Evolutionary conservation across 2,797 vertebrate genomes (phyloP).

Genomic region (Oryzias sinensis): DNA sequence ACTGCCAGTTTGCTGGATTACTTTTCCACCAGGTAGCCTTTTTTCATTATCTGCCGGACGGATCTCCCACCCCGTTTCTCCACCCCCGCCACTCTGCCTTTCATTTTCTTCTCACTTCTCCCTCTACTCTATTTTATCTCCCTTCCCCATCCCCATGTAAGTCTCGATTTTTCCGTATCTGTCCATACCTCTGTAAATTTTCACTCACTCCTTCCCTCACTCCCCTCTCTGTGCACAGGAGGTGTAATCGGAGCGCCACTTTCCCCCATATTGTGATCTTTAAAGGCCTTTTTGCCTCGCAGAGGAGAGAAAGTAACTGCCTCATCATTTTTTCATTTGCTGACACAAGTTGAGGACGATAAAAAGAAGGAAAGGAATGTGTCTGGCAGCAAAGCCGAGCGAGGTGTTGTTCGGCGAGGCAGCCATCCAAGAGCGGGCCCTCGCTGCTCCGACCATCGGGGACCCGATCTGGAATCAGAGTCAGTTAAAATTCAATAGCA

Average conservation of each 20-base stretch:
- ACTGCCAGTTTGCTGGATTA: slow-evolving; percentile 72
- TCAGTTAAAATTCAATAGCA: slow-evolving; percentile 56
- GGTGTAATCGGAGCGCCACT: slow-evolving; percentile 71
- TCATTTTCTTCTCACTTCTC: slow-evolving; percentile 51
- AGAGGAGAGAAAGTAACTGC: slow-evolving; percentile 61
- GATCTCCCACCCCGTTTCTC: slow-evolving; percentile 56
- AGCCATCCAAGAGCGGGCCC: slow-evolving; percentile 58
- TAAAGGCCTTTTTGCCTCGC: slow-evolving; percentile 65
- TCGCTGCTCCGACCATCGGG: slow-evolving; percentile 28
- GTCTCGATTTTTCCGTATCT: slow-evolving; percentile 9
- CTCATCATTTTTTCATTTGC: slow-evolving; percentile 73
- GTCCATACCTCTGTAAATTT: slow-evolving; percentile 2
- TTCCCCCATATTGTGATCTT: slow-evolving; percentile 74
- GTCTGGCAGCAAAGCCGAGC: slow-evolving; percentile 52
- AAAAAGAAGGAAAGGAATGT: slow-evolving; percentile 73
- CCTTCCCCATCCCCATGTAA: slow-evolving; percentile 20
- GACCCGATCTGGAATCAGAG: slow-evolving; percentile 61
- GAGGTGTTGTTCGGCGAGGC: slow-evolving; percentile 59
- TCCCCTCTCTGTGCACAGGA: slow-evolving; percentile 53
- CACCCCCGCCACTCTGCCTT: slow-evolving; percentile 42
- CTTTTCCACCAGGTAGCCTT: slow-evolving; percentile 70
- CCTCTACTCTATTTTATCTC: slow-evolving; percentile 33
- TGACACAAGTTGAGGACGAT: slow-evolving; percentile 69
- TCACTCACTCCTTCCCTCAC: slow-evolving; percentile 16
- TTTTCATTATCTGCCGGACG: slow-evolving; percentile 73